These are phyloP conservation scores for Drosophila bocqueti DNA, from an alignment of 1,140 invertebrate species.

Conservation along the genomic window DNA sequence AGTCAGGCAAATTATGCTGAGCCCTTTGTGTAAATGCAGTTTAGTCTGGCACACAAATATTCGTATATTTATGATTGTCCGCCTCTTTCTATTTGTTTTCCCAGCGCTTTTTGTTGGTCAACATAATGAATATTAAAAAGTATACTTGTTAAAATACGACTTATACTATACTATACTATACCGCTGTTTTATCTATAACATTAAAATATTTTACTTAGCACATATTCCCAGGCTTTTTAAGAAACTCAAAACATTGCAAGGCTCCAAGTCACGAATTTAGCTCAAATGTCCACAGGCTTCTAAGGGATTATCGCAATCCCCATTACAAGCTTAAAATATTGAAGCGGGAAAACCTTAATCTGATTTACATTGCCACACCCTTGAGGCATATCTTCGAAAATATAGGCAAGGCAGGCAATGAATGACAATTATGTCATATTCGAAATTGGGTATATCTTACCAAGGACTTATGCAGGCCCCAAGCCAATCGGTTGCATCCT, in stretches of 20 bases:
- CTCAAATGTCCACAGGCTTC: not conserved
- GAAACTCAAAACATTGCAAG: constrained; percentile 9
- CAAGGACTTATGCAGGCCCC: constrained; percentile 6
- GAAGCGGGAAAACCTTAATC: not conserved
- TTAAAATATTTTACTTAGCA: not conserved
- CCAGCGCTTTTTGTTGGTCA: not conserved
- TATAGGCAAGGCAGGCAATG: not conserved
- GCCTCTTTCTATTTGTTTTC: constrained; percentile 10
- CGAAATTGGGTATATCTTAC: constrained; percentile 16
- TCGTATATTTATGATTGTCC: not conserved
- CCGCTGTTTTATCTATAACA: not conserved
- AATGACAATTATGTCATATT: constrained; percentile 22
- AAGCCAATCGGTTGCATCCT: constrained; percentile 12
- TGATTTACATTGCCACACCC: constrained; percentile 7
- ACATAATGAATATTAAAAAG: not conserved
- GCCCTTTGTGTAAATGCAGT: constrained; percentile 32
- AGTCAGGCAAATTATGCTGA: constrained; percentile 29
- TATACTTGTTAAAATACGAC: not conserved
- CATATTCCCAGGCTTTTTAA: not conserved
- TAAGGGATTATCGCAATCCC: not conserved
- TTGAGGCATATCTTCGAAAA: not conserved
- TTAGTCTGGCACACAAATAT: not conserved
- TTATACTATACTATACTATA: not conserved
- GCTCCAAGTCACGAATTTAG: not conserved
- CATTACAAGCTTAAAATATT: constrained; percentile 3